Percentiles rank a stretch among this genome's conserved stretches.
phyloP scores from a whole-genome alignment of 1,140 invertebrate genomes.

The Vollenhovia emeryi region DNA sequence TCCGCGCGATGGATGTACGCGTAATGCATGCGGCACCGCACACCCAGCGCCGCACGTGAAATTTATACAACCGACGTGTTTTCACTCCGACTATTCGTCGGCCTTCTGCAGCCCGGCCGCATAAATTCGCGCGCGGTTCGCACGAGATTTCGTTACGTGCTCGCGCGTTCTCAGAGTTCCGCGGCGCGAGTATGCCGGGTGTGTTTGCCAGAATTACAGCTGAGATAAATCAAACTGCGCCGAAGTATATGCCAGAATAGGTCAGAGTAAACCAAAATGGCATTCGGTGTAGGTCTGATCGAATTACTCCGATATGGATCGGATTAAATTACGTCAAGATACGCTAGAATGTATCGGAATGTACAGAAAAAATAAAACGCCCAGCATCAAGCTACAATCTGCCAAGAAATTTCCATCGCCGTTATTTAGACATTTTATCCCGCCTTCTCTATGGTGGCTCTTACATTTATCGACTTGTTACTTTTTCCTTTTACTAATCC shows the following conservation, averaged over 20 bases:
- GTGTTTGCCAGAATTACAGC: constrained; percentile 20
- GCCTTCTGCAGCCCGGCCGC: neutral
- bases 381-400: neutral
- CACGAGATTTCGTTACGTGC: constrained; percentile 38
- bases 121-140: constrained; percentile 45
- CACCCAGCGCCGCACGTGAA: constrained; percentile 2
- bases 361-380: neutral
- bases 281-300: neutral
- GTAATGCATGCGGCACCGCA: constrained; percentile 8
- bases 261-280: neutral
- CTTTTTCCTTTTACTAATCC: neutral
- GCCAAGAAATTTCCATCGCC: neutral
- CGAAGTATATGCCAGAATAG: neutral
- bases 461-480: neutral
- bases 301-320: constrained; percentile 11
- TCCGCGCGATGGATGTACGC: constrained; percentile 30
- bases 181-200: neutral
- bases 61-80: constrained; percentile 38
- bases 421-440: neutral
- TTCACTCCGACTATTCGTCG: constrained; percentile 31
- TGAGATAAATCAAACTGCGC: neutral
- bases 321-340: neutral
- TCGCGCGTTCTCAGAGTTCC: constrained; percentile 25
- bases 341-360: neutral
- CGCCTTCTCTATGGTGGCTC: neutral